Percentiles rank a stretch among this genome's conserved stretches.
These are phyloP conservation scores for Elegia similella DNA, from an alignment of 2,888 invertebrate species.

Conservation along the genomic window DNA sequence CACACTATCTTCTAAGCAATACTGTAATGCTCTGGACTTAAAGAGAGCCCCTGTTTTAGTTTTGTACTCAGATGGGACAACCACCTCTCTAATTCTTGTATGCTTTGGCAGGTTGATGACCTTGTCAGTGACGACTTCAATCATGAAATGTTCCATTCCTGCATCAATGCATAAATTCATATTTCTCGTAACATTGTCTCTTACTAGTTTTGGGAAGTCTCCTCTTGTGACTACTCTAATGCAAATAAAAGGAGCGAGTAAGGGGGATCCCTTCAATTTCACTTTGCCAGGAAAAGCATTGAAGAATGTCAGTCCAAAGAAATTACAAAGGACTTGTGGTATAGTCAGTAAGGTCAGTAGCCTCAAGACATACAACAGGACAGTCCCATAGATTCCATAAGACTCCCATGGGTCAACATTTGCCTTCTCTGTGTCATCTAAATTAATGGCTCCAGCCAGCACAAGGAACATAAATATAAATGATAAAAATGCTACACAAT, in stretches of 20 bases:
- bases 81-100: conserved; percentile 91
- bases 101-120: conserved; percentile 88
- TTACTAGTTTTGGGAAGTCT: conserved; percentile 95
- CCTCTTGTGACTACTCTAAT: conserved; percentile 97
- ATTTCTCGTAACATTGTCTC: conserved; percentile 92
- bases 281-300: conserved; percentile 98
- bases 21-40: conserved; percentile 96
- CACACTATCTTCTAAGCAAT: conserved; percentile 95
- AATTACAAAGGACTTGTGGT: conserved; percentile 94
- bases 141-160: conserved; percentile 96
- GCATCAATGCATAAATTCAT: conserved; percentile 93
- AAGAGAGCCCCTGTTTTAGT: conserved; percentile 96
- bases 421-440: conserved; percentile 78
- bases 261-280: conserved; percentile 92
- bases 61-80: conserved; percentile 92
- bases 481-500: conserved; percentile 87
- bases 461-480: conserved; percentile 89
- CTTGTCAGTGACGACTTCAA: conserved; percentile 98
- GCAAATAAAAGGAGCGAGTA: conserved; percentile 96
- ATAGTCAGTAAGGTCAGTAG: conserved; percentile 91
- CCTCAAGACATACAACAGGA: conserved; percentile 88
- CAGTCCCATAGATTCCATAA: conserved; percentile 89
- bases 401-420: conserved; percentile 90
- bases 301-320: conserved; percentile 92
- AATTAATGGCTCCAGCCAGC: conserved; percentile 83